These are phyloP conservation scores for Coregonus sp. DNA, from an alignment of 2,797 vertebrate species.

Conservation along the genomic window DNA sequence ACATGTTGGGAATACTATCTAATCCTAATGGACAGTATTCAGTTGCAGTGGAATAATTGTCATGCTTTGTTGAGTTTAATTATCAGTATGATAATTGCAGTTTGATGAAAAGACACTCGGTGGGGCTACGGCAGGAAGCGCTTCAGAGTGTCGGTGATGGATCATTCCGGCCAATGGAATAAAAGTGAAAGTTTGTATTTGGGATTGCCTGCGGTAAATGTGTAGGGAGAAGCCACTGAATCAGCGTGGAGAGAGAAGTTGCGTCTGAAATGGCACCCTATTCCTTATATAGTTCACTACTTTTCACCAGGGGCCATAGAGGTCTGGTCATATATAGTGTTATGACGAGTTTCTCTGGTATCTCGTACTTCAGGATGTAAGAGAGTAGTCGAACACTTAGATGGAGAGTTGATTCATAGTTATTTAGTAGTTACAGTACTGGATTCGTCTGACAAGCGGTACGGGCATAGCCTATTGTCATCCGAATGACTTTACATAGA, in stretches of 20 bases:
- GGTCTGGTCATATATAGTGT: background rate
- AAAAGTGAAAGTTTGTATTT: conserved; percentile 1
- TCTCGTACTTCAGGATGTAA: no score
- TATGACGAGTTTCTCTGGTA: no score
- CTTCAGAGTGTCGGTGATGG: background rate
- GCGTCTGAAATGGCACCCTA: background rate
- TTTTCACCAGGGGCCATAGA: background rate
- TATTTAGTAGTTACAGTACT: no score
- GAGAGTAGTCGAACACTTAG: no score
- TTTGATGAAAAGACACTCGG: no score
- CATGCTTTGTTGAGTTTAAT: conserved; percentile 5
- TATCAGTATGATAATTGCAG: conserved; percentile 4
- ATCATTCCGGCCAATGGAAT: conserved; percentile 1
- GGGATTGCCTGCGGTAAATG: background rate
- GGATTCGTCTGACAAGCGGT: no score
- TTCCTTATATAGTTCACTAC: background rate
- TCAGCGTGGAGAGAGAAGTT: conserved; percentile 3
- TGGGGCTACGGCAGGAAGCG: no score
- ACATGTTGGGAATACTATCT: background rate
- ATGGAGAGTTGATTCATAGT: no score
- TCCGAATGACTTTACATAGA: no score
- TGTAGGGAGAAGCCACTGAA: background rate
- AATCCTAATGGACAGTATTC: background rate
- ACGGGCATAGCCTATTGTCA: no score
- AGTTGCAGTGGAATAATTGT: background rate